A percentile compares a stretch with the other conserved stretches of the same genome.
phyloP scores from a whole-genome alignment of 2,797 vertebrate species.

The Sparidentex hasta region DNA sequence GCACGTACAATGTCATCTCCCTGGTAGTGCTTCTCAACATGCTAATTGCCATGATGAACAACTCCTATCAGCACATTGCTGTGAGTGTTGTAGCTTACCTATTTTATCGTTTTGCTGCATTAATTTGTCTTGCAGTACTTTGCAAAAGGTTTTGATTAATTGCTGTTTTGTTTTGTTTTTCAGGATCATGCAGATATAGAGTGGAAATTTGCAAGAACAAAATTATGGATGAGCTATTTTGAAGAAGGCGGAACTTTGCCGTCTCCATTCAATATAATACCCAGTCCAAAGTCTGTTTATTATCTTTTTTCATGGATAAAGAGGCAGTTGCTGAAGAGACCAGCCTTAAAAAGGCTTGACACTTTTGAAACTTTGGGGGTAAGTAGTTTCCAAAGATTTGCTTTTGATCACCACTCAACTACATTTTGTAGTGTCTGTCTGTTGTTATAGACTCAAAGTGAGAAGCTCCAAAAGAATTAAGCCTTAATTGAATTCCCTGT shows the following conservation, averaged over 20 bases:
- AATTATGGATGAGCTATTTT: slow-evolving; percentile 99
- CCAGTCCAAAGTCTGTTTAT: slow-evolving; percentile 95
- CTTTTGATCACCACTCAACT: slow-evolving; percentile 6
- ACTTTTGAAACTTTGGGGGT: slow-evolving; percentile 95
- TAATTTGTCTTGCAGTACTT: slow-evolving; percentile 18
- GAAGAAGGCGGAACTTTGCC: slow-evolving; percentile 98
- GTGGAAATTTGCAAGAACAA: slow-evolving; percentile 99
- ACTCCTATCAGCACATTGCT: slow-evolving; percentile 98
- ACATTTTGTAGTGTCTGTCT: slow-evolving; percentile 1
- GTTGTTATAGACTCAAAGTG: neutral
- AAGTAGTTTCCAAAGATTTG: slow-evolving; percentile 68
- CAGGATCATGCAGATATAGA: slow-evolving; percentile 99
- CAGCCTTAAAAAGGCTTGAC: slow-evolving; percentile 86
- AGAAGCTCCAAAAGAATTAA: neutral
- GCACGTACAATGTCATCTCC: slow-evolving; percentile 97
- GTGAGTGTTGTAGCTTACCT: slow-evolving; percentile 84
- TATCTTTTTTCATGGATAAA: slow-evolving; percentile 92
- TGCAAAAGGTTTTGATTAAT: slow-evolving; percentile 14
- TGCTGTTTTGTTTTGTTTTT: slow-evolving; percentile 43
- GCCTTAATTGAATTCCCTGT: slow-evolving; percentile 24
- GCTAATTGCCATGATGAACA: slow-evolving; percentile 99
- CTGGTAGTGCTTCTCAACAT: slow-evolving; percentile 98
- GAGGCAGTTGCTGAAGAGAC: slow-evolving; percentile 87
- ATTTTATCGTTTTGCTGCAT: neutral
- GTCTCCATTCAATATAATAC: slow-evolving; percentile 97